Conservation (phyloP, 2,113 vertebrate genomes). For the Cyprinodon variegatus region DNA sequence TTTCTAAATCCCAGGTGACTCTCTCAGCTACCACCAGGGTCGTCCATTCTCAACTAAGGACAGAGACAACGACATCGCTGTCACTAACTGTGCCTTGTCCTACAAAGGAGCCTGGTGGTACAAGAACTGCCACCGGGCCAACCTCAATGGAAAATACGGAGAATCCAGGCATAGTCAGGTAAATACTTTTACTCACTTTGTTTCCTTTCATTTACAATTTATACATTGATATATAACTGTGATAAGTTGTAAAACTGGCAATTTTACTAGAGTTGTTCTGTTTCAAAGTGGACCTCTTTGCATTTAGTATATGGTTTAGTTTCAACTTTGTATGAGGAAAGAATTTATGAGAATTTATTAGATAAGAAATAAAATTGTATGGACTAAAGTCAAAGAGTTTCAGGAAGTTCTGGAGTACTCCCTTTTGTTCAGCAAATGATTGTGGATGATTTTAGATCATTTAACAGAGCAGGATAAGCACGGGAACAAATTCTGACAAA, state of each 20-base stretch:
- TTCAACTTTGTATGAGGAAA: background rate
- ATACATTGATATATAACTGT: background rate
- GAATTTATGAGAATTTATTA: background rate
- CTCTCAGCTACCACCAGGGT: conserved; percentile 96
- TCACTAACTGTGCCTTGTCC: conserved; percentile 97
- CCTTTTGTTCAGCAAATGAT: background rate
- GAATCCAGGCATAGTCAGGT: conserved; percentile 99
- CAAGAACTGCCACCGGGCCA: conserved; percentile 98
- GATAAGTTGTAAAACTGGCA: no score
- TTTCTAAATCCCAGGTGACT: conserved; percentile 85
- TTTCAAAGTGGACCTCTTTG: background rate
- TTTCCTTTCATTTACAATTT: background rate
- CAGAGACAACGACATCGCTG: conserved; percentile 95
- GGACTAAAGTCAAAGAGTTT: background rate
- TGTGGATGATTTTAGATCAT: background rate
- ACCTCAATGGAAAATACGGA: conserved; percentile 97
- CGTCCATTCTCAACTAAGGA: conserved; percentile 98
- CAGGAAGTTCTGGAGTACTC: background rate
- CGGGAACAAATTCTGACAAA: background rate
- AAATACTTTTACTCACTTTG: conserved; percentile 26
- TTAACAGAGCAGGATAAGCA: background rate
- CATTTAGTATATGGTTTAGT: background rate
- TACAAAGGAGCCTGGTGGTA: conserved; percentile 99
- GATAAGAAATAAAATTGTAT: background rate
- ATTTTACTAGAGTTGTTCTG: background rate